phyloP scores from a whole-genome alignment of 2,888 invertebrate genomes.

The Zhengitettix transpicula region DNA sequence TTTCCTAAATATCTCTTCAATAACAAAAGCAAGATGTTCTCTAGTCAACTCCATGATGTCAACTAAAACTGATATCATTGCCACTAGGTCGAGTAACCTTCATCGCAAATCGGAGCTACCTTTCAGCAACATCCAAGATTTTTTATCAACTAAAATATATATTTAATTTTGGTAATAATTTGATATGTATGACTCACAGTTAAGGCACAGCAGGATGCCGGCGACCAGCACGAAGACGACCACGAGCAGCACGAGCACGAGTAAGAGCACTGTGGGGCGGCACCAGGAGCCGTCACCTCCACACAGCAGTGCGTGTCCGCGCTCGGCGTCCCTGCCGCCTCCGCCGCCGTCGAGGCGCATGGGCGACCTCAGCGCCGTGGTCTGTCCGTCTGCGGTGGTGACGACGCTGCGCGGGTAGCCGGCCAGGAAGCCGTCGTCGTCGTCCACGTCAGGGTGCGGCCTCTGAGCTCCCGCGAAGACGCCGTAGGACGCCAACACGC shows the following conservation, averaged over 20 bases:
- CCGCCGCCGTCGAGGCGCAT: too few species aligned
- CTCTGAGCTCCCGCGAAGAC: neutral
- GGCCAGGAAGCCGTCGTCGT: constrained; percentile 3
- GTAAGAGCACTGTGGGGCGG: constrained; percentile 1
- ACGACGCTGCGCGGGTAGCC: constrained; percentile 1
- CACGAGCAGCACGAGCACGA: constrained; percentile 1
- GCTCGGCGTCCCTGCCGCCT: too few species aligned
- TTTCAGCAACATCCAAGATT: too few species aligned
- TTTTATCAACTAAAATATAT: too few species aligned
- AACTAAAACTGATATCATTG: too few species aligned
- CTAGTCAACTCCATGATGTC: too few species aligned
- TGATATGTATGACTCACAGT: neutral
- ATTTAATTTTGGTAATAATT: too few species aligned
- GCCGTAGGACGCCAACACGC: constrained; percentile 2
- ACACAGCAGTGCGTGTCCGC: neutral
- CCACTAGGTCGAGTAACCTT: too few species aligned
- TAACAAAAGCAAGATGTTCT: too few species aligned
- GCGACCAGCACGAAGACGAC: constrained; percentile 2
- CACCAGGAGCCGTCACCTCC: neutral
- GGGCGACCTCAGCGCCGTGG: neutral
- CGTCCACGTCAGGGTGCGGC: neutral
- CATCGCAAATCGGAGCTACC: too few species aligned
- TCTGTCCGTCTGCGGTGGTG: neutral
- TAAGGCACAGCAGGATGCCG: constrained; percentile 3
- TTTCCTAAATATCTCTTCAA: too few species aligned